Conservation (phyloP, 2,888 invertebrate genomes). For the Cactoblastis cactorum region DNA sequence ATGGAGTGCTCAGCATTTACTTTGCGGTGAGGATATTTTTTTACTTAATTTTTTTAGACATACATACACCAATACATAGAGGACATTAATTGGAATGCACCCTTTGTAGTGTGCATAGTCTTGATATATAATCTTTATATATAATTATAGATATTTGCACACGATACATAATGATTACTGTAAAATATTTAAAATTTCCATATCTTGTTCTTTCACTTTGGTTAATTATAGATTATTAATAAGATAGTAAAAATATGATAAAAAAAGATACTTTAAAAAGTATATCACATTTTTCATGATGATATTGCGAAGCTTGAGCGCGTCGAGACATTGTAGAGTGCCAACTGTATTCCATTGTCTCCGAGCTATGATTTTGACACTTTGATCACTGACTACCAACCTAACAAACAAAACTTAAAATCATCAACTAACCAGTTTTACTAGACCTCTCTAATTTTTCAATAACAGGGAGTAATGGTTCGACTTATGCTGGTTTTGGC, state of each 20-base stretch:
- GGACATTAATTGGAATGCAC: no score
- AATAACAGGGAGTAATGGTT: slow-evolving; percentile 96
- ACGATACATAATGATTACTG: no score
- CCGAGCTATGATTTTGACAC: slow-evolving; percentile 78
- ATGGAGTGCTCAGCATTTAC: slow-evolving; percentile 98
- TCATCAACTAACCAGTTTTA: slow-evolving; percentile 16
- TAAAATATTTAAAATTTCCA: no score
- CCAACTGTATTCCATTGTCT: slow-evolving; percentile 42
- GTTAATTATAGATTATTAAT: no score
- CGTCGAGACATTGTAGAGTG: slow-evolving; percentile 41
- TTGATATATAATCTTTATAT: no score
- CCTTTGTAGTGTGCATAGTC: no score
- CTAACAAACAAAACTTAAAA: neutral
- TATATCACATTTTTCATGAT: slow-evolving; percentile 54
- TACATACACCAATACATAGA: no score
- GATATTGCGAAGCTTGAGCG: slow-evolving; percentile 57
- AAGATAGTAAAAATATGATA: no score
- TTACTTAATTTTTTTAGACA: no score
- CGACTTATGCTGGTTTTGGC: slow-evolving; percentile 98
- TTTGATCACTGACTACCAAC: slow-evolving; percentile 80
- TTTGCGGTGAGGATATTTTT: slow-evolving; percentile 88
- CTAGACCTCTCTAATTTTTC: slow-evolving; percentile 17
- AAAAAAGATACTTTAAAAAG: no score
- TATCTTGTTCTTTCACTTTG: no score
- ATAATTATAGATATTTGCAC: no score